Base-by-base conservation (phyloP, 2,113 vertebrate genomes). In the Callionymus lyra region DNA sequence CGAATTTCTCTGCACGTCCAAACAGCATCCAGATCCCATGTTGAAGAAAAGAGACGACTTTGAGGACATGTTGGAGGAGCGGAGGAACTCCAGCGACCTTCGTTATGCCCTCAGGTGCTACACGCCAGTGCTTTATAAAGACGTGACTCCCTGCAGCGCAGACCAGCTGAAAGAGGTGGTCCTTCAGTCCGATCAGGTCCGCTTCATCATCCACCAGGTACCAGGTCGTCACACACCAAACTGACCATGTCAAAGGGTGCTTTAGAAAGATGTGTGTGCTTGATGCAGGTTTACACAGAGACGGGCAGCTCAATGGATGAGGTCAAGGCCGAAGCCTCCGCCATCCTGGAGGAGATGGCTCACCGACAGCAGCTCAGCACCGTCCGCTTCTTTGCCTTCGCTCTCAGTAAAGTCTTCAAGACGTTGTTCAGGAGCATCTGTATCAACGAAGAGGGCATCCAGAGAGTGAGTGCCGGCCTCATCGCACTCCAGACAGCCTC, bases 381-480 rank as follows among this genome's bases (percentile, higher is more conserved):
- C 4, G 27, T 99, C 34, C 87, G 94, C 10, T 89, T 97, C 79
- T 96, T 97, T 43, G 93, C 92, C 55, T 94, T 91, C 65, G 68
- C 57, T 1, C 80, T 99, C 56, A 89, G 82, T 75, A 98, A 98
- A 71, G 81, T 90, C 78, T 97, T 99, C 63, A 99, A 99, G 62
- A 74, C 82, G 0, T 82, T 99, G 66, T 99, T 92, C 76, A 88
- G 78, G 38, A 91, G 85, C 57, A 88, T 98, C 60, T 84, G 83
- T 44, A 89, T 98, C 34, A 99, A 99, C 37, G 92, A 98, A 67
- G 95, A 99, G 56, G 95, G 95, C 47, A 85, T 99, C 63, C 94
- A 95, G 73, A 93, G 92, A 74, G 95, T 97, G 66, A 91, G 91
- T 79, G 52, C 9, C 5, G 2, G 10, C 45, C 10, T n/a, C 3